These are phyloP conservation scores for Argya squamiceps DNA, from an alignment of 2,797 vertebrate species.

Conservation along the genomic window DNA sequence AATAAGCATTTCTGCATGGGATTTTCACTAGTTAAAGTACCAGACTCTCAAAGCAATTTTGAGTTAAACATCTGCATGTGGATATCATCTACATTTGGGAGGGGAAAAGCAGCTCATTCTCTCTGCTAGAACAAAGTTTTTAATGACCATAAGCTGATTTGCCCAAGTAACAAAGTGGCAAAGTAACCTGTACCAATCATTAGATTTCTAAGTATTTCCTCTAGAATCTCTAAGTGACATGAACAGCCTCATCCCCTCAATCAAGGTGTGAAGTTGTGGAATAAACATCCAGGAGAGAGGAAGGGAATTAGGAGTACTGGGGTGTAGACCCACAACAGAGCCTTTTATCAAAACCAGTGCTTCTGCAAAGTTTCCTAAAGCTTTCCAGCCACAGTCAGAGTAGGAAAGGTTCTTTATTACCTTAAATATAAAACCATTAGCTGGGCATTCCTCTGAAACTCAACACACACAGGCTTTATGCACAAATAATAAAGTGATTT, in stretches of 20 bases:
- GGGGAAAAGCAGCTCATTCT: background rate
- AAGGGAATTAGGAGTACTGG: background rate
- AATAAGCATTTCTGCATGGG: background rate
- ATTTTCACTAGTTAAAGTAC: background rate
- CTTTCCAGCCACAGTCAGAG: background rate
- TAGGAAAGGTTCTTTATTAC: background rate
- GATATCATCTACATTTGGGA: background rate
- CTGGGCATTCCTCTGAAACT: background rate
- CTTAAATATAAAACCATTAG: background rate
- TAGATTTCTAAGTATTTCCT: background rate
- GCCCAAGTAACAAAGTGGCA: background rate
- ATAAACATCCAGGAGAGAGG: background rate
- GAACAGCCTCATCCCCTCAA: background rate
- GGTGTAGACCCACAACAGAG: background rate
- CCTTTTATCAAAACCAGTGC: background rate
- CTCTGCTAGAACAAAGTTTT: background rate
- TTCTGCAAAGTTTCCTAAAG: background rate
- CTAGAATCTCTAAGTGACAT: background rate
- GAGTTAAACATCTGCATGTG: background rate
- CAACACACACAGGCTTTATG: background rate
- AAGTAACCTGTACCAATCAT: background rate
- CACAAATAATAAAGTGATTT: background rate
- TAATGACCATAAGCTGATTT: background rate
- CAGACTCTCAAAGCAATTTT: background rate
- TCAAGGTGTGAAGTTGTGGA: background rate